Evolutionary conservation across 2,113 vertebrate species (phyloP).

Genomic region (Pollimyrus isidori): DNA sequence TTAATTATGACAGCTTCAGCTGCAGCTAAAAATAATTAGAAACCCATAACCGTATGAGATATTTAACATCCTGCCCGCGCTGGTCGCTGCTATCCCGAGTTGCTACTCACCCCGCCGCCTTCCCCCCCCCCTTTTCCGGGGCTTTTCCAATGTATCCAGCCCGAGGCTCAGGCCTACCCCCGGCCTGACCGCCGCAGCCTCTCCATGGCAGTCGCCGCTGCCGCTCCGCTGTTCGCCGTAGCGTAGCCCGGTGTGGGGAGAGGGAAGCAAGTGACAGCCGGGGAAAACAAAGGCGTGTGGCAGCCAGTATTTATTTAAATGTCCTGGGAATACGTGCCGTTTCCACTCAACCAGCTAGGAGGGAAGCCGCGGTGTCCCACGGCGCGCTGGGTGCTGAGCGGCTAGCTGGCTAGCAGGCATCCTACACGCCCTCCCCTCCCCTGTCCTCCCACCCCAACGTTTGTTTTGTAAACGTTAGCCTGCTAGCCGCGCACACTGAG

Average conservation of each 20-base stretch:
- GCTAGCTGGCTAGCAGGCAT: not conserved
- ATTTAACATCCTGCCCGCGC: not conserved
- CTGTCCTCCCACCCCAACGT: not conserved
- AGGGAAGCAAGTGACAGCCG: not conserved
- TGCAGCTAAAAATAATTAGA: not conserved
- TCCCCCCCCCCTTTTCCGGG: not conserved
- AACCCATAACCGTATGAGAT: not conserved
- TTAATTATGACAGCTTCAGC: not conserved
- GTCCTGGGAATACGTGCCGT: not conserved
- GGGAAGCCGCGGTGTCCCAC: not conserved
- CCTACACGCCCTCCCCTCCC: not conserved
- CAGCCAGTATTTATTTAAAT: not conserved
- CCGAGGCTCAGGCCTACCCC: constrained; percentile 31
- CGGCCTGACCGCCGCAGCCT: constrained; percentile 28
- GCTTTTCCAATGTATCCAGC: constrained; percentile 22
- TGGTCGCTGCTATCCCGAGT: not conserved
- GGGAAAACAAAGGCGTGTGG: not conserved
- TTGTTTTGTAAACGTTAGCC: not conserved
- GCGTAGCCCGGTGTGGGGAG: not conserved
- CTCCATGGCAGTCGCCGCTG: constrained; percentile 24
- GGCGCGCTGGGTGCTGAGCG: not conserved
- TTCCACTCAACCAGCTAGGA: not conserved
- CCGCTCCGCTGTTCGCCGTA: not conserved
- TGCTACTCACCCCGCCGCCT: not conserved
- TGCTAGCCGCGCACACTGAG: not conserved